Conservation (phyloP, 2,888 invertebrate genomes). For the Thalpophila matura region DNA sequence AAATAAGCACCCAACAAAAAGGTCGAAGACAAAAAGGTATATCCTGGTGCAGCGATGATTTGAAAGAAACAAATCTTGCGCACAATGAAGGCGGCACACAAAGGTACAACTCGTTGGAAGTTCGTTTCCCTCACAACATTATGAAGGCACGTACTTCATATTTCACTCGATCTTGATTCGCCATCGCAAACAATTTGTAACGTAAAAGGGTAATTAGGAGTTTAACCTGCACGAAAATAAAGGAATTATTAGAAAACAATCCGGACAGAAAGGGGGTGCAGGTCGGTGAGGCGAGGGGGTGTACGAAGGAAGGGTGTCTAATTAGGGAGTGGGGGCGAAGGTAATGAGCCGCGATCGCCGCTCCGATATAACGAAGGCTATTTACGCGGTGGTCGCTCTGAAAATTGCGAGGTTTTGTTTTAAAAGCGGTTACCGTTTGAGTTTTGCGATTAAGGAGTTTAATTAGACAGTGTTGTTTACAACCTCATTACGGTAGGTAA, state of each 20-base stretch:
- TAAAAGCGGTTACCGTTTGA: slow-evolving; percentile 90
- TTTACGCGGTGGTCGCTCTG: slow-evolving; percentile 89
- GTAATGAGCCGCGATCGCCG: slow-evolving; percentile 91
- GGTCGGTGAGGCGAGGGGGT: slow-evolving; percentile 57
- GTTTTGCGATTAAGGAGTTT: slow-evolving; percentile 91
- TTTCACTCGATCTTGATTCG: slow-evolving; percentile 60
- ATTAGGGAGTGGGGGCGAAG: slow-evolving; percentile 86
- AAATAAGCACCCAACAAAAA: slow-evolving; percentile 48
- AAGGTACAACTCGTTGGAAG: slow-evolving; percentile 21
- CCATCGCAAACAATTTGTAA: slow-evolving; percentile 72
- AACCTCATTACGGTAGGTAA: slow-evolving; percentile 88
- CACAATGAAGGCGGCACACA: slow-evolving; percentile 26
- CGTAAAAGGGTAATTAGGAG: slow-evolving; percentile 80
- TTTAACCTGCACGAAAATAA: slow-evolving; percentile 85
- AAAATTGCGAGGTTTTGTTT: slow-evolving; percentile 90
- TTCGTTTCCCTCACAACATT: slow-evolving; percentile 42
- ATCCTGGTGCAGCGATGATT: slow-evolving; percentile 45
- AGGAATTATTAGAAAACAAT: slow-evolving; percentile 90
- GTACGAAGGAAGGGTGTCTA: slow-evolving; percentile 82
- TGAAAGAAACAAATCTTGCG: slow-evolving; percentile 29
- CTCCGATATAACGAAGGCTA: slow-evolving; percentile 89
- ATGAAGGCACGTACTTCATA: slow-evolving; percentile 61
- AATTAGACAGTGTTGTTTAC: slow-evolving; percentile 91
- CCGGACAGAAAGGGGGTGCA: slow-evolving; percentile 69
- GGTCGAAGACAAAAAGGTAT: slow-evolving; percentile 33